Percentiles rank a stretch among this genome's conserved stretches.
Conservation (phyloP, 2,888 invertebrate genomes). For the Crepidodera aurea region DNA sequence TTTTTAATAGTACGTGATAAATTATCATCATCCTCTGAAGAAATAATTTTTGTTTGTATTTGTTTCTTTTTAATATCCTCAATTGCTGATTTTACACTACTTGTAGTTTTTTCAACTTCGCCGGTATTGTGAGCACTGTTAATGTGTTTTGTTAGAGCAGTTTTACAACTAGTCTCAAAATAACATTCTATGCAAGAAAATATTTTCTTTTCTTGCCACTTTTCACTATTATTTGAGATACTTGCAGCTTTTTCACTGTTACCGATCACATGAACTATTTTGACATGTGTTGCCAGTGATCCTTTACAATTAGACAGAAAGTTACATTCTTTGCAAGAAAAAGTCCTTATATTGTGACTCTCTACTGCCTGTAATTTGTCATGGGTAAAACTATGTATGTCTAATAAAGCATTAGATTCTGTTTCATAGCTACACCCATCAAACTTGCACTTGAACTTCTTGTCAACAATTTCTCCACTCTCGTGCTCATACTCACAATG, state of each 20-base stretch:
- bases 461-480: conserved; percentile 10
- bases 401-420: conserved; percentile 14
- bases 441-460: conserved; percentile 18
- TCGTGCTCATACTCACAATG: conserved; percentile 32
- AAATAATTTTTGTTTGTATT: too few relatives aligned
- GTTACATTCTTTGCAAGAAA: conserved; percentile 32
- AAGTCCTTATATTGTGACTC: conserved; percentile 12
- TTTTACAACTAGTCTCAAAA: not conserved
- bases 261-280: conserved; percentile 24
- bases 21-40: too few relatives aligned
- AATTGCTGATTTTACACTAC: too few relatives aligned
- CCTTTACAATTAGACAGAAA: conserved; percentile 31
- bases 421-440: conserved; percentile 19
- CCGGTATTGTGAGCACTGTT: not conserved
- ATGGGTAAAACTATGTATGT: conserved; percentile 18
- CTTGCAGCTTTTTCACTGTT: not conserved
- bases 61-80: too few relatives aligned
- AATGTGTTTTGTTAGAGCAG: not conserved
- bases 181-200: not conserved
- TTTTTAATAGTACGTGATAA: too few relatives aligned
- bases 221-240: not conserved
- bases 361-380: not conserved
- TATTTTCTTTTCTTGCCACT: not conserved
- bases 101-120: too few relatives aligned
- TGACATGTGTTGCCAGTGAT: conserved; percentile 22